These are phyloP conservation scores for Microplitis mediator DNA, from an alignment of 1,140 invertebrate genomes.

Conservation along the genomic window DNA sequence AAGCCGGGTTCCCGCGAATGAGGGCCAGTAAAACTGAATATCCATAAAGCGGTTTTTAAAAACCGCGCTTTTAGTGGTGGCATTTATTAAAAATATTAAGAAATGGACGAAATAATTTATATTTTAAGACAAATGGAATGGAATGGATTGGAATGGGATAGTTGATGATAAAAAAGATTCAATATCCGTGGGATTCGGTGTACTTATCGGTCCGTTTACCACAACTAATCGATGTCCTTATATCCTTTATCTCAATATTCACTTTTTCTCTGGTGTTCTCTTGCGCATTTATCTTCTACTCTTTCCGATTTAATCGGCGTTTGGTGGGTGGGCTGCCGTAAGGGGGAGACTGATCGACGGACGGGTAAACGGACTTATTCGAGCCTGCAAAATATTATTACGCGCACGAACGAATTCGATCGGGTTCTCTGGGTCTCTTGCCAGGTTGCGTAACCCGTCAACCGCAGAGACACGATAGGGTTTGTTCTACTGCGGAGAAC, in stretches of 20 bases:
- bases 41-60: too few relatives aligned
- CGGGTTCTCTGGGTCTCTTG: background rate
- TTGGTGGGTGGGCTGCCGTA: background rate
- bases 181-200: background rate
- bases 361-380: constrained; percentile 19
- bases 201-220: constrained; percentile 3
- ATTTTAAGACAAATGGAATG: too few relatives aligned
- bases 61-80: too few relatives aligned
- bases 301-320: background rate
- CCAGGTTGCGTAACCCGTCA: constrained; percentile 25
- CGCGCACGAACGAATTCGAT: constrained; percentile 28
- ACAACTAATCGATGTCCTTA: constrained; percentile 7
- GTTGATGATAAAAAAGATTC: too few relatives aligned
- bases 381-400: constrained; percentile 26
- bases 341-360: background rate
- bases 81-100: too few relatives aligned
- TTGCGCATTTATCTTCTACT: background rate
- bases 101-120: too few relatives aligned
- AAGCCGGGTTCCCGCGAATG: background rate
- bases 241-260: background rate
- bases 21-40: too few relatives aligned
- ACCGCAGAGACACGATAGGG: constrained; percentile 4
- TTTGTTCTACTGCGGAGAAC: background rate
- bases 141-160: too few relatives aligned
- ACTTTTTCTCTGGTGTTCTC: background rate